phyloP scores from a whole-genome alignment of 2,888 invertebrate species.

The Limulus polyphemus region DNA sequence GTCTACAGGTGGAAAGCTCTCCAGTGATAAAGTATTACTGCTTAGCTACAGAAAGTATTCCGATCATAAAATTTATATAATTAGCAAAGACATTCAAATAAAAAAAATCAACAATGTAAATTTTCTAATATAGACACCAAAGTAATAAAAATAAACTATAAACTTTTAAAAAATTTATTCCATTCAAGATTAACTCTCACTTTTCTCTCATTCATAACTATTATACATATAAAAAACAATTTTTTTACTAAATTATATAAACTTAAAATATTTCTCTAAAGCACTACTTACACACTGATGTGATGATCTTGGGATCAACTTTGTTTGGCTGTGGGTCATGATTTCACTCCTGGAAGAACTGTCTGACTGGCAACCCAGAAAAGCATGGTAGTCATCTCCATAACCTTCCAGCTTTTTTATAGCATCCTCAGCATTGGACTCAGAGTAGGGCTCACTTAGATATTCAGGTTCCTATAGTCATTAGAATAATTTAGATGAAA shows the following conservation, averaged over 20 bases:
- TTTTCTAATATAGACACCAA: no score
- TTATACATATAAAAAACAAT: no score
- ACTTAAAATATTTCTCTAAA: no score
- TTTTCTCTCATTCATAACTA: no score
- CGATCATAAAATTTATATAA: no score
- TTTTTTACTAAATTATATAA: no score
- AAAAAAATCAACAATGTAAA: no score
- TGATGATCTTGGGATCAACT: not conserved
- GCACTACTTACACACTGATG: not conserved
- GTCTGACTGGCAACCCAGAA: conserved; percentile 78
- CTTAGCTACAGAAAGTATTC: no score
- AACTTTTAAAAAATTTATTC: no score
- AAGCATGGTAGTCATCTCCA: conserved; percentile 79
- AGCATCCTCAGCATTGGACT: conserved; percentile 64
- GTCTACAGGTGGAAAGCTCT: conserved; percentile 8
- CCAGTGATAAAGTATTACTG: not conserved
- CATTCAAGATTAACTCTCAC: no score
- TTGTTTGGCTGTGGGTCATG: not conserved
- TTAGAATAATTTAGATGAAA: conserved; percentile 4
- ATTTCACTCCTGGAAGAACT: conserved; percentile 50
- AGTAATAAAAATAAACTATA: no score
- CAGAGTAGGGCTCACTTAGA: conserved; percentile 72
- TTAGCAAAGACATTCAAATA: no score
- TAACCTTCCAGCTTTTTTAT: conserved; percentile 69
- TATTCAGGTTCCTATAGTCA: conserved; percentile 61